Evolutionary conservation across 2,888 invertebrate species (phyloP).

Genomic region (Arrhopalites spinosus): DNA sequence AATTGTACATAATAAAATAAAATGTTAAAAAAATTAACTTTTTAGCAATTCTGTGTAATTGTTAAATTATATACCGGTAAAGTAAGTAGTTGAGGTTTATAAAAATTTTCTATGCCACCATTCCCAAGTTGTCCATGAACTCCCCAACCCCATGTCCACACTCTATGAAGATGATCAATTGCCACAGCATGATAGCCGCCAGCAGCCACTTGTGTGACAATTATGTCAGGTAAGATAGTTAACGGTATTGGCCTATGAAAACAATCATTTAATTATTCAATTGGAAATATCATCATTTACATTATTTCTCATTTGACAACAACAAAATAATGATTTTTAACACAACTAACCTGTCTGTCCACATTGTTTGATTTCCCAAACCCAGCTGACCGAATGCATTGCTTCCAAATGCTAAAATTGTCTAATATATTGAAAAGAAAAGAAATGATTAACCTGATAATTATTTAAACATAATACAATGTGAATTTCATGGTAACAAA

Average conservation of each 20-base stretch:
- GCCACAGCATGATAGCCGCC: constrained; percentile 55
- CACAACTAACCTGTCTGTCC: constrained; percentile 28
- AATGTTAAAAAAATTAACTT: too few species aligned
- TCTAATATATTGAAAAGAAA: constrained; percentile 36
- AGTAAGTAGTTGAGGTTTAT: constrained; percentile 63
- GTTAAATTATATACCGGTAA: constrained; percentile 24
- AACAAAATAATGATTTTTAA: constrained; percentile 39
- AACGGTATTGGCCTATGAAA: constrained; percentile 21
- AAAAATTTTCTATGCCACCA: constrained; percentile 74
- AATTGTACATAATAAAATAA: not conserved
- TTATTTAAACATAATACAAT: not conserved
- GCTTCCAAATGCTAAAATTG: constrained; percentile 51
- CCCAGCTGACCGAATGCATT: constrained; percentile 49
- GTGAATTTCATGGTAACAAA: not conserved
- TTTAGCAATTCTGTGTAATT: too few species aligned
- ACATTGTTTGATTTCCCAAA: constrained; percentile 44
- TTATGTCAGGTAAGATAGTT: constrained; percentile 20
- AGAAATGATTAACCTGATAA: not conserved
- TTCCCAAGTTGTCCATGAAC: constrained; percentile 92
- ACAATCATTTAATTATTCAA: too few species aligned
- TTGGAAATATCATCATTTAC: constrained; percentile 33
- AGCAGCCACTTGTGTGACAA: constrained; percentile 42
- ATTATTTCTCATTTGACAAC: constrained; percentile 42
- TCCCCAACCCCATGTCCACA: constrained; percentile 96
- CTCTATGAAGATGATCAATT: constrained; percentile 59